phyloP scores from a whole-genome alignment of 1,140 invertebrate genomes.

The Theocolax elegans region DNA sequence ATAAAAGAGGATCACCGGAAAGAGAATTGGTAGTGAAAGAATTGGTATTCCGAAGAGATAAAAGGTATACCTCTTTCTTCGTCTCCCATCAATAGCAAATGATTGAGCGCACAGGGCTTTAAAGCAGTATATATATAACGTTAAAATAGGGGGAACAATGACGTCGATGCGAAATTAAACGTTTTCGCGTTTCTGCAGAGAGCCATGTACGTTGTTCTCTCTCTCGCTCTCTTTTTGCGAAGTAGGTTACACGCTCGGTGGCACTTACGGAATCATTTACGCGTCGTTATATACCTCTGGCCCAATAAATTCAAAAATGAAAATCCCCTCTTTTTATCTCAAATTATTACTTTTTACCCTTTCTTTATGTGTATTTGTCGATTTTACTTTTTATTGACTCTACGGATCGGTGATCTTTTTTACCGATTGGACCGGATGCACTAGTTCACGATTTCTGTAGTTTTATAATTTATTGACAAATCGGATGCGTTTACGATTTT shows the following conservation, averaged over 20 bases:
- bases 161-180: slow-evolving; percentile 45
- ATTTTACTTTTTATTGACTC: too few relatives aligned
- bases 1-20: too few relatives aligned
- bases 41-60: too few relatives aligned
- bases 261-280: slow-evolving; percentile 8
- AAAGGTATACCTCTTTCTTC: too few relatives aligned
- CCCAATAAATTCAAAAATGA: slow-evolving; percentile 2
- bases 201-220: background rate
- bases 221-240: slow-evolving; percentile 5
- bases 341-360: background rate
- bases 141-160: slow-evolving; percentile 20
- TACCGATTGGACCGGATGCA: too few relatives aligned
- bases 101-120: background rate
- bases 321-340: slow-evolving; percentile 5
- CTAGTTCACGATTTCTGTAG: too few relatives aligned
- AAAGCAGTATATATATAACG: too few relatives aligned
- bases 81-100: background rate
- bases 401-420: too few relatives aligned
- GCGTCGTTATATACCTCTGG: slow-evolving; percentile 19
- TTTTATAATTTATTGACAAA: too few relatives aligned
- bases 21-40: too few relatives aligned
- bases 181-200: slow-evolving; percentile 32
- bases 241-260: slow-evolving; percentile 36
- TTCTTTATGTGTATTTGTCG: too few relatives aligned
- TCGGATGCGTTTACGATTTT: too few relatives aligned